Percentiles rank a stretch among this genome's conserved stretches.
Conservation (phyloP, 2,888 invertebrate species). For the Hypsopygia costalis region DNA sequence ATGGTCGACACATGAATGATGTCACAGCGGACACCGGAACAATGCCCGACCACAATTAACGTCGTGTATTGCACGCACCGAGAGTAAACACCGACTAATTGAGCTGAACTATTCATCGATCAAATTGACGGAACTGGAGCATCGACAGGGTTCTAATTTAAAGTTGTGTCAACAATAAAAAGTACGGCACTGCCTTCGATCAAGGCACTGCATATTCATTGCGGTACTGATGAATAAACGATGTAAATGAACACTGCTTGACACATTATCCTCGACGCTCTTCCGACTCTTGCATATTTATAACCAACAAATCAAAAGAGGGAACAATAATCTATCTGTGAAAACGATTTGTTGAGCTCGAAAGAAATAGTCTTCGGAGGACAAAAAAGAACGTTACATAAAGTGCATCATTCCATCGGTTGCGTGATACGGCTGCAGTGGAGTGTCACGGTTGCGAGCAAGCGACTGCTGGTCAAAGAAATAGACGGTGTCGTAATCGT, state of each 20-base stretch:
- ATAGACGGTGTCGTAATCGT: background rate
- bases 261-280: background rate
- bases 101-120: background rate
- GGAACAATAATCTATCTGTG: background rate
- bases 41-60: slow-evolving; percentile 51
- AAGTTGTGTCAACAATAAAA: background rate
- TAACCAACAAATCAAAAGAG: background rate
- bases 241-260: background rate
- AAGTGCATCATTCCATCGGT: slow-evolving; percentile 1
- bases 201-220: background rate
- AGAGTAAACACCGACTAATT: background rate
- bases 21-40: slow-evolving; percentile 61
- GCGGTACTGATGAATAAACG: background rate
- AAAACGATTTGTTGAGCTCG: background rate
- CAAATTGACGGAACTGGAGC: slow-evolving; percentile 7
- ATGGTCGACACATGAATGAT: slow-evolving; percentile 39
- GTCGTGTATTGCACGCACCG: slow-evolving; percentile 11
- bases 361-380: background rate
- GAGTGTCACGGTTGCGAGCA: background rate
- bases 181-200: no score
- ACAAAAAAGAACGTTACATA: background rate
- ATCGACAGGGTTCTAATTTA: background rate
- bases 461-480: background rate
- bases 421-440: background rate
- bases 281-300: background rate